These are phyloP conservation scores for Coendou prehensilis DNA, from an alignment of 2,797 vertebrate species.

Conservation along the genomic window DNA sequence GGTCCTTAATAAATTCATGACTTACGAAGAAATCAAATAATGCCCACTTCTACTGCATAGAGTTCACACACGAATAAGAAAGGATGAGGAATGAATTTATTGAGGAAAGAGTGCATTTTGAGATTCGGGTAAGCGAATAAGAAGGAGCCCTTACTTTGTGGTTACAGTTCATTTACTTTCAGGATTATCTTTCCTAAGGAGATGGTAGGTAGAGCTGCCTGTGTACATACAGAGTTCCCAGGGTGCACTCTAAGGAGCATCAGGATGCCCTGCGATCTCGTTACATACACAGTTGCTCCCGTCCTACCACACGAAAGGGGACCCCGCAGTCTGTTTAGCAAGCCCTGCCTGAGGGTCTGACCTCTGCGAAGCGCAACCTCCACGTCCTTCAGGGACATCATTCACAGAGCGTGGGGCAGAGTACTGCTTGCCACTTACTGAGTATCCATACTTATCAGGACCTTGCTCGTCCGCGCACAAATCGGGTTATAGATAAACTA, in stretches of 20 bases:
- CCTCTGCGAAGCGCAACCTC: background rate
- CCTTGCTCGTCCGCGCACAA: background rate
- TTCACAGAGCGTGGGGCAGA: background rate
- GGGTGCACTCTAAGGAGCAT: background rate
- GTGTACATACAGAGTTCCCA: background rate
- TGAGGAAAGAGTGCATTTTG: background rate
- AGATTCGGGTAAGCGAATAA: background rate
- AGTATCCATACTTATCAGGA: background rate
- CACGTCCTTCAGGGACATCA: background rate
- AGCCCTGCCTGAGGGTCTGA: background rate
- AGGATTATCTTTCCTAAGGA: background rate
- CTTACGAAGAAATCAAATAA: background rate
- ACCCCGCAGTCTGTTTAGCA: background rate
- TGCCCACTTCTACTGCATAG: background rate
- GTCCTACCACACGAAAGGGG: background rate
- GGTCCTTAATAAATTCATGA: background rate
- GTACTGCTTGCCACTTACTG: background rate
- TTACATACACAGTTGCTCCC: background rate
- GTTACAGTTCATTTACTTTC: background rate
- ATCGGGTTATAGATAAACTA: background rate
- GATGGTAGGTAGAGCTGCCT: background rate
- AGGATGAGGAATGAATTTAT: background rate
- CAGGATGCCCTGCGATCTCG: background rate
- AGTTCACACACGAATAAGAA: background rate
- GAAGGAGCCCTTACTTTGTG: background rate